Percentiles rank a stretch among this genome's conserved stretches.
phyloP scores from a whole-genome alignment of 2,888 invertebrate species.

The Lepidonotus clava region DNA sequence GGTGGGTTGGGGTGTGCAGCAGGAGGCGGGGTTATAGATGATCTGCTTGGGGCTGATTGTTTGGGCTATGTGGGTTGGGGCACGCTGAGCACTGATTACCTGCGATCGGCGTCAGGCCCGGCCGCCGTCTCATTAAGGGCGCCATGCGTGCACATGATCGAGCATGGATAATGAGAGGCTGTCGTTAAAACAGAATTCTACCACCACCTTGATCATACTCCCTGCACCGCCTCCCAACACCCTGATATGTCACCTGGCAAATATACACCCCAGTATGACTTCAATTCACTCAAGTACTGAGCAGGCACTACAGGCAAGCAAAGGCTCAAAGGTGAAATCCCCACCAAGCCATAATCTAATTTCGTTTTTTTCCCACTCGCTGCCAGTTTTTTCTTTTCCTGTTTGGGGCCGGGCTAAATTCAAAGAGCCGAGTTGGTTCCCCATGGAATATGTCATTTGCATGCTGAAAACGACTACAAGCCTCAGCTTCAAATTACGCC shows the following conservation, averaged over 20 bases:
- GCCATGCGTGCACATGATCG: constrained; percentile 40
- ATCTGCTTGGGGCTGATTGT: not conserved
- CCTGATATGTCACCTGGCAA: constrained; percentile 6
- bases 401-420: constrained; percentile 17
- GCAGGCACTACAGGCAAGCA: not conserved
- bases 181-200: not conserved
- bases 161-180: constrained; percentile 7
- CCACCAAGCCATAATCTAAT: not conserved
- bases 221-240: not conserved
- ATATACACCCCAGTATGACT: not conserved
- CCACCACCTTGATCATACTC: not conserved
- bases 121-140: constrained; percentile 17
- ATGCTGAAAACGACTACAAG: not conserved
- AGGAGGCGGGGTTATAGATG: no score
- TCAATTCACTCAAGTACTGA: not conserved
- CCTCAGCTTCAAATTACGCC: constrained; percentile 37
- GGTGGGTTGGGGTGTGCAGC: no score
- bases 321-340: not conserved
- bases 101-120: not conserved
- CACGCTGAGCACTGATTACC: constrained; percentile 1
- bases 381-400: no score
- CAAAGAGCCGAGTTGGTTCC: not conserved
- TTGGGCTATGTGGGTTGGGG: not conserved
- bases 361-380: not conserved
- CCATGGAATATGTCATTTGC: constrained; percentile 28